phyloP scores from a whole-genome alignment of 2,797 vertebrate genomes.

The Microcaecilia unicolor region DNA sequence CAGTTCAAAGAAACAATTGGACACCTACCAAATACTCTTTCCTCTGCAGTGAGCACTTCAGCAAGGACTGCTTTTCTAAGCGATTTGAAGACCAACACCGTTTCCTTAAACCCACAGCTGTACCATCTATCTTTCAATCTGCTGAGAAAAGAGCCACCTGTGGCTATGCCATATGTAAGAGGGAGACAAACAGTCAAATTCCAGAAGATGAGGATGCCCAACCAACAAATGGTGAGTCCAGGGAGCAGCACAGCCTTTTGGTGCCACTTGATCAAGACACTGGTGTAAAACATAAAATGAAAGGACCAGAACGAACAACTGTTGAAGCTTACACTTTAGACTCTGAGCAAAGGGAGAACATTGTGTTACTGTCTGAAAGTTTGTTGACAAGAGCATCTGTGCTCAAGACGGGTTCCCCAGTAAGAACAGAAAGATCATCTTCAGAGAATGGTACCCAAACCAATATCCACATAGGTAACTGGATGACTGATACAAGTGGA shows the following conservation, averaged over 20 bases:
- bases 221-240: conserved; percentile 20
- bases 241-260: conserved; percentile 17
- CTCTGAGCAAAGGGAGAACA: conserved; percentile 1
- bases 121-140: conserved; percentile 63
- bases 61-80: conserved; percentile 66
- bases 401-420: conserved; percentile 10
- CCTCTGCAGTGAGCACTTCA: conserved; percentile 68
- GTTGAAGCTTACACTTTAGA: neutral
- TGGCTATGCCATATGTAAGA: conserved; percentile 28
- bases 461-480: neutral
- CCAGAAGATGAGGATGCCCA: conserved; percentile 17
- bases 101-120: conserved; percentile 57
- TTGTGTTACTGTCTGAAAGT: conserved; percentile 11
- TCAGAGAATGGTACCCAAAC: conserved; percentile 5
- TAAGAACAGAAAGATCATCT: neutral
- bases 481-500: conserved; percentile 39
- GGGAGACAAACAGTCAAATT: conserved; percentile 30
- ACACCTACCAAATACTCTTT: conserved; percentile 69
- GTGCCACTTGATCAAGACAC: conserved; percentile 3
- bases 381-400: conserved; percentile 24
- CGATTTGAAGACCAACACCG: conserved; percentile 60
- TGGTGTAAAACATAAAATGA: conserved; percentile 10
- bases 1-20: conserved; percentile 66
- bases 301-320: conserved; percentile 21
- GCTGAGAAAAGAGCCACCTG: conserved; percentile 40